Evolutionary conservation across 2,797 vertebrate genomes (phyloP), one percentile per base, ranked within the genome.

Genomic region (Acanthurus leucopareius): DNA sequence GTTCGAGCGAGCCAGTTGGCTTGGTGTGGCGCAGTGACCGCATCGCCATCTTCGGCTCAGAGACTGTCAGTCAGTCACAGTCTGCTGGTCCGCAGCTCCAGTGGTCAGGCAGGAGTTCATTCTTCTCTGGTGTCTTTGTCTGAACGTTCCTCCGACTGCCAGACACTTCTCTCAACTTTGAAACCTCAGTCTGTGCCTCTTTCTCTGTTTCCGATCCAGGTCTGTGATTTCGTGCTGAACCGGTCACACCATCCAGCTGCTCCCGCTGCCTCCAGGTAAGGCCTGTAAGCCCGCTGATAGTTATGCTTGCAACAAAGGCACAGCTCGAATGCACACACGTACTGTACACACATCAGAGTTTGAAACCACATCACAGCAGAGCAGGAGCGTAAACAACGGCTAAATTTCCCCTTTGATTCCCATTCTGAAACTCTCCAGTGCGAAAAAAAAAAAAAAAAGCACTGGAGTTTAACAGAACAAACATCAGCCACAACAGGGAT

Each of bases 11-110:
- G 90, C 91, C 90, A 87, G 86, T 92, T 92, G 91, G 91, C 91
- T 85, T 49, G 85, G 90, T 75, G 75, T 87, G 87, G 86, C 72
- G 87, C 88, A 84, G 88, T 86, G 90, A 92, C 92, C 85, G 84
- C 87, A 79, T 84, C 85, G 86, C 86, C 88, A 86, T 89, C 89
- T 78, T 69, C 77, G 19, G 75, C 86, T 84, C 73, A 42, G 76
- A 76, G 71, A 64, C 86, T 86, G 91, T 90, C 91, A 93, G 85
- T 94, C 91, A 89, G 91, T 94, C 88, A 93, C 90, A 88, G 90
- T 91, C 88, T 77, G 86, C 81, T 82, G 87, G 73, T 84, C 83
- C 49, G 84, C 66, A 8, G 80, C 87, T 91, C 81, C 87, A 78
- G 63, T 73, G 88, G 85, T 91, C 89, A 88, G 79, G 82, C 83